Evolutionary conservation across 2,888 invertebrate genomes (phyloP), one percentile per base, ranked within the genome.

Genomic region (Platynereis dumerilii): DNA sequence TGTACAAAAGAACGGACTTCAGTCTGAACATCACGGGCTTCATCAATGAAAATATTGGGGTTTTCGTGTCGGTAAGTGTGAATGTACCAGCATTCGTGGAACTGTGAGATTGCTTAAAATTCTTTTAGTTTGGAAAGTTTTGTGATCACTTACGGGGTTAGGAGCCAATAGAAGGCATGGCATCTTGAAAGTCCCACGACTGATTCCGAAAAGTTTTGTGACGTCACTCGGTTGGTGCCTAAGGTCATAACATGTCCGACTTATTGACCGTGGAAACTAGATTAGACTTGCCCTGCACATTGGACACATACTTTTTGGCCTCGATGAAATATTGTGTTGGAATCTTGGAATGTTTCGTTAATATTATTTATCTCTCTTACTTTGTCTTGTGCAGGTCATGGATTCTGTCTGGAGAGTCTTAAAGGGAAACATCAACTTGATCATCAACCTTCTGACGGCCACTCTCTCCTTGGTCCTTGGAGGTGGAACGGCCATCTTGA

Each of bases 11-110:
- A 34, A 69, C 75, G 56, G 67, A 74, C 60, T 76, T 82, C 59
- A 76, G 79, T 68, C 63, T 80, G 39, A 70, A 78, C 54, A 68
- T 78, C 28, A 70, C 81, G 66, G 88, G 90, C 61, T 94, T 96
- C 88, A 90, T 92, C 20, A 91, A 92, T 82, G 93, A 93, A 74
- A 96, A 97, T 84, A 88, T 96, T 60, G 95, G 94, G 58, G 94
- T 92, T 0, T 86, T 96, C 60, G 88, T 92, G 79, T 93, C 94
- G 2, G 90, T 85, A 69, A 78, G 81, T 76, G 34, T 5, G 34
- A 34, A 7, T 34, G 34, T 34, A 34, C n/a, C 28, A 53, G 26
- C 22, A 53, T 2, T 53, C 22, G 24, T 26, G 20, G 57, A 55
- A 26, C 20, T 61, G 34, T 1, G 20, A 2, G 2, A 15, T 20